Evolutionary conservation across 1,140 invertebrate genomes (phyloP), one percentile per base, ranked within the genome.

Genomic region (Papilio aristodemus): DNA sequence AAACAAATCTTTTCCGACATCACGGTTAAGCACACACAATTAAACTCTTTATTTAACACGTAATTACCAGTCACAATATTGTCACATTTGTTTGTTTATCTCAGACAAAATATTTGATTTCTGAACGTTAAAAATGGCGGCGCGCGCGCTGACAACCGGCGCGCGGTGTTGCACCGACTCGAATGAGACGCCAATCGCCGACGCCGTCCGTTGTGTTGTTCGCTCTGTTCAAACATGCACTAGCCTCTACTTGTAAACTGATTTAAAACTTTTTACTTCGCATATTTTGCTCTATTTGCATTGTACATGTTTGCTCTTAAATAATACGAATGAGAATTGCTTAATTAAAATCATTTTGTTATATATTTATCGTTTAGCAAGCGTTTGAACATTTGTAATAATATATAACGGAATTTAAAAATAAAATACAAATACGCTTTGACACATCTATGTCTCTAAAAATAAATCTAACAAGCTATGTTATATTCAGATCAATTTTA

Each of bases 141-240:
- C 83, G 84, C 79, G 68, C 76, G 79, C 82, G 75, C 82, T 74
- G 69, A 73, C 84, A 76, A 75, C 84, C 78, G 69, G 60, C 72
- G 71, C 79, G 72, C 72, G 58, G 68, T 73, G 79, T 72, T 58
- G 72, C 79, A 72, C 71, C 79, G 79, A 84, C 83, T 81, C 84
- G 86, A 90, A 78, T 89, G 85, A 66, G 63, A 32, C 41, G 63
- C 22, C 63, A 50, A 66, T 46, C 13, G 79, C 68, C 78, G 82
- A 82, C 73, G 82, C 78, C 10, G 39, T 3, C 78, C 10, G 39
- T 3, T 25, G 13, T 46, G 9, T 54, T 46, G 17, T 46, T 54
- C 59, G 69, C 57, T 69, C 25, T 38, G 38, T 46, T 39, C 71
- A 57, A 46, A 66, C 72, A 69, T 69, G 71, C 68, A 76, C 69